Evolutionary conservation across 2,113 vertebrate genomes (phyloP).

Genomic region (Salvelinus sp.): DNA sequence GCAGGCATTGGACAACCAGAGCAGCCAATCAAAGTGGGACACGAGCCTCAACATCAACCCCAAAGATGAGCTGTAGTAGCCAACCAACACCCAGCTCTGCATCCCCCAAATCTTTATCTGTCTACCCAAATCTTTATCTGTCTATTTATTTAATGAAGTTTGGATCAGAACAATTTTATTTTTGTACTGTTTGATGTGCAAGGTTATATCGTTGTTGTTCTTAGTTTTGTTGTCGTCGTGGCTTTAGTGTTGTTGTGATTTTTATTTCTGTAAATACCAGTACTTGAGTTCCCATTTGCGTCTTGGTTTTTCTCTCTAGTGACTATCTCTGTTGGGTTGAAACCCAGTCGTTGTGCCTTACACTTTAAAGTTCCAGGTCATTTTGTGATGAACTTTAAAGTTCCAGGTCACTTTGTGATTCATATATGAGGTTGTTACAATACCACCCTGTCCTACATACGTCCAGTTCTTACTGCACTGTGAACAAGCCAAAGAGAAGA

Average conservation of each 20-base stretch:
- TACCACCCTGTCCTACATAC: background rate
- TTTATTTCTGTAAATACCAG: conserved; percentile 29
- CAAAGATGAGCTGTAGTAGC: conserved; percentile 87
- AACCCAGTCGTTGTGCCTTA: background rate
- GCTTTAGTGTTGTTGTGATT: conserved; percentile 7
- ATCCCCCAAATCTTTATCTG: conserved; percentile 24
- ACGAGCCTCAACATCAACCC: conserved; percentile 84
- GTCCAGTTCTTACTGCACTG: conserved; percentile 45
- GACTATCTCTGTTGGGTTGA: background rate
- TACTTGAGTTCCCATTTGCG: conserved; percentile 49
- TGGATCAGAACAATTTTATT: conserved; percentile 89
- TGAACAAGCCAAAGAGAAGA: conserved; percentile 54
- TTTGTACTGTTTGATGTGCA: conserved; percentile 86
- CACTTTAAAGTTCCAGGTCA: background rate
- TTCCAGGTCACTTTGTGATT: background rate
- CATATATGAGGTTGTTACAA: background rate
- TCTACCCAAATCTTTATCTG: background rate
- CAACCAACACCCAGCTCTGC: conserved; percentile 46
- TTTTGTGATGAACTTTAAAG: background rate
- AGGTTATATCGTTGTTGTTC: conserved; percentile 48
- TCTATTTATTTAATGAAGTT: conserved; percentile 91
- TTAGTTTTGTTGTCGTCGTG: conserved; percentile 5
- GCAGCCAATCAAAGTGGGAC: conserved; percentile 68
- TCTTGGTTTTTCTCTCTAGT: conserved; percentile 2
- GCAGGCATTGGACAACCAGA: conserved; percentile 72